phyloP scores from a whole-genome alignment of 2,888 invertebrate genomes.

The Cosmopolites sordidus region DNA sequence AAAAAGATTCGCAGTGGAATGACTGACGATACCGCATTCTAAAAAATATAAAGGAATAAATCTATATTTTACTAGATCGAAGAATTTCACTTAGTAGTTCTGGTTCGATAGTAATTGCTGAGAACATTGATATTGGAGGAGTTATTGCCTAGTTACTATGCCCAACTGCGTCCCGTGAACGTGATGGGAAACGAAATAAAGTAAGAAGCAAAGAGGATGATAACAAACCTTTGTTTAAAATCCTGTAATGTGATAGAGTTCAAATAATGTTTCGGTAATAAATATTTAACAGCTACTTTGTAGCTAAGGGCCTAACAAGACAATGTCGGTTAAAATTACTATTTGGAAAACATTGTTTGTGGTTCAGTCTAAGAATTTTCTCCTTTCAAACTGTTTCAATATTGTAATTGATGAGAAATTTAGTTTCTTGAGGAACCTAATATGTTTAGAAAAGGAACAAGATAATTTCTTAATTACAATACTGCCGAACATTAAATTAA shows the following conservation, averaged over 20 bases:
- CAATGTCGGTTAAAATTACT: neutral
- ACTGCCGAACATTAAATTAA: no score
- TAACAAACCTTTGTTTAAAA: constrained; percentile 21
- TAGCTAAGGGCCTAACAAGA: constrained; percentile 12
- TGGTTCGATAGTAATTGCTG: constrained; percentile 17
- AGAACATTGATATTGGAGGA: constrained; percentile 18
- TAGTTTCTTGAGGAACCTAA: no score
- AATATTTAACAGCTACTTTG: constrained; percentile 8
- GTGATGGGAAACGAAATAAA: constrained; percentile 21
- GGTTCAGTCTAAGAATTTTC: no score
- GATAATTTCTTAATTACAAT: no score
- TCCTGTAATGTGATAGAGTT: constrained; percentile 1
- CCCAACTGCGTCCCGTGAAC: constrained; percentile 13
- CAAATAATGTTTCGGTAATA: neutral
- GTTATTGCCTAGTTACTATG: constrained; percentile 21
- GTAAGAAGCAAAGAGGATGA: constrained; percentile 16
- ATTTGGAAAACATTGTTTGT: no score
- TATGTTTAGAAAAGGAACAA: no score
- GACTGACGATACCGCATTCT: no score
- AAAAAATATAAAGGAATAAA: neutral
- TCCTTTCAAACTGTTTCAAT: no score
- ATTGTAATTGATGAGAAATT: no score
- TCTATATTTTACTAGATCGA: neutral
- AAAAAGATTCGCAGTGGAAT: no score
- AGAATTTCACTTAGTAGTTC: constrained; percentile 15